phyloP scores from a whole-genome alignment of 2,888 invertebrate species.

The Pardosa pseudoannulata region DNA sequence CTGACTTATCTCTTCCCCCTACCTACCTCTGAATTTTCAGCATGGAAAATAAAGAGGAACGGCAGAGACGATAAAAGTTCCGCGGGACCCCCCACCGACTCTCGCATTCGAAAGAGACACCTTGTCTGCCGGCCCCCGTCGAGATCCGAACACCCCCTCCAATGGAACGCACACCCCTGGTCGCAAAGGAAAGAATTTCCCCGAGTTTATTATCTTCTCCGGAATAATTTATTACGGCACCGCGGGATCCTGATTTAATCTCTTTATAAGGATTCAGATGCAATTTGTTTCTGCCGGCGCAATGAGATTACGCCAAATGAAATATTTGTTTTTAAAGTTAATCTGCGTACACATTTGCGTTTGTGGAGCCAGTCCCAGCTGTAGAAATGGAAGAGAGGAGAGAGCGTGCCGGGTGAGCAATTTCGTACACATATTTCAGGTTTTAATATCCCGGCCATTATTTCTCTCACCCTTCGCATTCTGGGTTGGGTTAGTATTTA shows the following conservation, averaged over 20 bases:
- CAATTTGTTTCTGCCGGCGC: conserved; percentile 43
- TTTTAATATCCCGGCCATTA: too few relatives aligned
- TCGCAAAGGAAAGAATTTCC: background rate
- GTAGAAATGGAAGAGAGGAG: too few relatives aligned
- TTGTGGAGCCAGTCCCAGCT: too few relatives aligned
- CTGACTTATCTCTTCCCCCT: background rate
- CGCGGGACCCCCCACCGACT: conserved; percentile 11
- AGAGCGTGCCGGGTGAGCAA: too few relatives aligned
- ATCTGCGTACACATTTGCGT: too few relatives aligned
- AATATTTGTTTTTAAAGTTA: too few relatives aligned
- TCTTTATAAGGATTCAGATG: conserved; percentile 46
- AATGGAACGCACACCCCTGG: background rate
- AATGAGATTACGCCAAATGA: conserved; percentile 45
- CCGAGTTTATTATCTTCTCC: conserved; percentile 6
- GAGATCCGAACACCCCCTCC: conserved; percentile 19
- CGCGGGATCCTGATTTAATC: conserved; percentile 57
- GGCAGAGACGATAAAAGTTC: background rate
- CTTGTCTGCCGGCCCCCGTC: conserved; percentile 26
- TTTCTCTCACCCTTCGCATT: too few relatives aligned
- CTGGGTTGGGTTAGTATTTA: too few relatives aligned
- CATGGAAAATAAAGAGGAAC: background rate
- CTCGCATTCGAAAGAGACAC: conserved; percentile 42
- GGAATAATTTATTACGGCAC: conserved; percentile 39
- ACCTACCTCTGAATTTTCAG: background rate
- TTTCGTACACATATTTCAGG: too few relatives aligned